Evolutionary conservation across 2,113 vertebrate genomes (phyloP).

Genomic region (Scomber colias): DNA sequence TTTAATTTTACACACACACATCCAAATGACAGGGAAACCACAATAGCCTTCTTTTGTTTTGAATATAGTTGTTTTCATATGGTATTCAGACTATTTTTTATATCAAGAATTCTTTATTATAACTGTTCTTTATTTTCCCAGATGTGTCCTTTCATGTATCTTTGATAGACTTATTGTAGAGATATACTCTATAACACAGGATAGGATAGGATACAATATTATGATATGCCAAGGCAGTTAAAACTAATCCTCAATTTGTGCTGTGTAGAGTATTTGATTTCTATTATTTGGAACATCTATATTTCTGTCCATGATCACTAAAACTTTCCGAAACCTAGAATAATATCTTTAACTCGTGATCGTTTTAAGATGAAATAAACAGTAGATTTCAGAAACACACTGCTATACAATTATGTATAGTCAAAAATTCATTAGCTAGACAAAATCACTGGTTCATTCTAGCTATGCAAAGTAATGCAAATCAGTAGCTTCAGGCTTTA

Average conservation of each 20-base stretch:
- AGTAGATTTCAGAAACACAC: background rate
- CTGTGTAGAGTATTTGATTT: background rate
- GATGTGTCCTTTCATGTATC: conserved; percentile 15
- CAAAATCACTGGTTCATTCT: conserved; percentile 17
- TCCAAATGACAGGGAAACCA: conserved; percentile 23
- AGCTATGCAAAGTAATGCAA: conserved; percentile 42
- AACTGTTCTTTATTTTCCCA: conserved; percentile 23
- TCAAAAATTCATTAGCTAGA: background rate
- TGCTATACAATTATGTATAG: conserved; percentile 11
- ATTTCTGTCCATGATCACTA: conserved; percentile 1
- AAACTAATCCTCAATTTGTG: background rate
- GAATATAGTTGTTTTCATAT: conserved; percentile 13
- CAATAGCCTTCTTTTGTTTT: conserved; percentile 24
- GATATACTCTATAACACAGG: background rate
- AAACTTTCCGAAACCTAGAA: background rate
- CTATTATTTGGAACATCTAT: conserved; percentile 3
- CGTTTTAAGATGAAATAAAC: background rate
- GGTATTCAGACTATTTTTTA: background rate
- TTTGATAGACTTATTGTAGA: background rate
- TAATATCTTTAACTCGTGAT: background rate
- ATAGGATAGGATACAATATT: conserved; percentile 5
- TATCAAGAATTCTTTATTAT: conserved; percentile 15
- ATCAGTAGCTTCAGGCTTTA: conserved; percentile 43
- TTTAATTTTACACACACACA: conserved; percentile 25
- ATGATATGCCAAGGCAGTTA: background rate